Evolutionary conservation across 2,888 invertebrate genomes (phyloP).

Genomic region (Cryptus viduatorius): DNA sequence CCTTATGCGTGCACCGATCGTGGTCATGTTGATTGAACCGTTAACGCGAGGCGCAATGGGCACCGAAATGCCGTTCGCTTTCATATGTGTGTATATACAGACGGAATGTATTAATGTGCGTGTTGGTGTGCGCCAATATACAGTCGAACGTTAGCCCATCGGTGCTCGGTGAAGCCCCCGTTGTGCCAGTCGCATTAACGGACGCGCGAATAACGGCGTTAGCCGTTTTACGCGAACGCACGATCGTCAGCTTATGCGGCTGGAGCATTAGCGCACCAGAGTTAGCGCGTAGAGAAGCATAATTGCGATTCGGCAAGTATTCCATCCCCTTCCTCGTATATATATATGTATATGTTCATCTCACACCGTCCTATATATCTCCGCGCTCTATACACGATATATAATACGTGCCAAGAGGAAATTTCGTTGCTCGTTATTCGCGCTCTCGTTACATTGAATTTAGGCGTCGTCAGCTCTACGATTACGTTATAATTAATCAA

Average conservation of each 20-base stretch:
- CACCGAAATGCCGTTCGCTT: not conserved
- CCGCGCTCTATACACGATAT: not conserved
- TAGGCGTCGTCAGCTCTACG: constrained; percentile 45
- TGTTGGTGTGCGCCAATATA: constrained; percentile 6
- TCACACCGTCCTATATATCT: not conserved
- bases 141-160: constrained; percentile 26
- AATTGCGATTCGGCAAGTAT: constrained; percentile 22
- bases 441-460: constrained; percentile 49
- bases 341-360: not conserved
- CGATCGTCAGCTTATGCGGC: constrained; percentile 51
- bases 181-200: constrained; percentile 34
- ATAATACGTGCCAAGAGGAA: constrained; percentile 16
- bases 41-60: constrained; percentile 30
- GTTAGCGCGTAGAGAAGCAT: constrained; percentile 8
- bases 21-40: constrained; percentile 33
- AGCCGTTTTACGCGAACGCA: constrained; percentile 40
- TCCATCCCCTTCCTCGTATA: not conserved
- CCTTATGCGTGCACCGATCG: not conserved
- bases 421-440: constrained; percentile 34
- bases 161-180: constrained; percentile 21
- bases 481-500: constrained; percentile 55
- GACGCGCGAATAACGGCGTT: constrained; percentile 8
- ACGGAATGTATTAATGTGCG: constrained; percentile 2
- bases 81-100: not conserved
- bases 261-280: not conserved